Evolutionary conservation across 2,113 vertebrate genomes (phyloP).

Genomic region (Toxotes chatareus): DNA sequence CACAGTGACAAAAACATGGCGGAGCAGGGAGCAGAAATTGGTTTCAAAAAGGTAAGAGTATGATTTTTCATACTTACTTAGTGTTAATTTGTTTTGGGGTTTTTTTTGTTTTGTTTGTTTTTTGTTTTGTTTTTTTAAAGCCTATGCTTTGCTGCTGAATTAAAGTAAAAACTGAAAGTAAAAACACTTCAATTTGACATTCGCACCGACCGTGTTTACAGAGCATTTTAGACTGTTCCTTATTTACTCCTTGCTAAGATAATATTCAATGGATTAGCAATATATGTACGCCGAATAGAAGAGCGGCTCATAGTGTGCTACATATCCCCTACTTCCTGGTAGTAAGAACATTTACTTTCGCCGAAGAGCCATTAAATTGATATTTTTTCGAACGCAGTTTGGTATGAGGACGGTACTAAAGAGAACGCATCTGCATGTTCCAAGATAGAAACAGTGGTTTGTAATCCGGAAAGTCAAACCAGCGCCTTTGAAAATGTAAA

Average conservation of each 20-base stretch:
- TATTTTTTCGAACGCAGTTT: conserved; percentile 6
- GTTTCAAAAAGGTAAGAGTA: conserved; percentile 79
- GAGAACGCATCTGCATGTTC: background rate
- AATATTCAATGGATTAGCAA: background rate
- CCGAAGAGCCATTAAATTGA: background rate
- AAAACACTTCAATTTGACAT: too few relatives aligned
- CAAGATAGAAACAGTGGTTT: background rate
- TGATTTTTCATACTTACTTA: background rate
- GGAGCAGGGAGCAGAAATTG: conserved; percentile 59
- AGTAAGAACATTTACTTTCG: background rate
- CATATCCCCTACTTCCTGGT: rapidly evolving
- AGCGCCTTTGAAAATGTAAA: too few relatives aligned
- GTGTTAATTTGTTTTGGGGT: background rate
- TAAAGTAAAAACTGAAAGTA: too few relatives aligned
- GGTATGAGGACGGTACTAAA: background rate
- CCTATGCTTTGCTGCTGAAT: too few relatives aligned
- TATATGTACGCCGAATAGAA: conserved; percentile 20
- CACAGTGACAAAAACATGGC: conserved; percentile 68
- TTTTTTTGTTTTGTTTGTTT: background rate
- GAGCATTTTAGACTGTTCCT: background rate
- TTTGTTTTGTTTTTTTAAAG: too few relatives aligned
- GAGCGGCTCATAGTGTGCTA: background rate
- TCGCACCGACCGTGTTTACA: background rate
- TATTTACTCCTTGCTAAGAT: background rate
- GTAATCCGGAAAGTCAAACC: background rate